These are phyloP conservation scores for Acholoe squamosa DNA, from an alignment of 2,888 invertebrate species.

Conservation along the genomic window DNA sequence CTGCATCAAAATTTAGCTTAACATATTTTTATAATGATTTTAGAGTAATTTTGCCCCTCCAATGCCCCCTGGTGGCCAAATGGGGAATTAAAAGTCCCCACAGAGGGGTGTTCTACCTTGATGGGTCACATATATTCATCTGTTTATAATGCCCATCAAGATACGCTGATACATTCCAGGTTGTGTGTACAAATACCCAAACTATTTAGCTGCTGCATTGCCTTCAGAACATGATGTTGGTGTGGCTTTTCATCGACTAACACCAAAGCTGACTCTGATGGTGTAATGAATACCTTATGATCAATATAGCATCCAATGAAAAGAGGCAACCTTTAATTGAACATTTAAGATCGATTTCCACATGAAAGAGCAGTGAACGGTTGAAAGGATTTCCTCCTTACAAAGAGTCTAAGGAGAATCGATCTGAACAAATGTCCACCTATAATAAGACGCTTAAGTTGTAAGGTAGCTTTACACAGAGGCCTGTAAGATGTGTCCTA, in stretches of 20 bases:
- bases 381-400: not conserved
- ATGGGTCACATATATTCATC: too few species aligned
- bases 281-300: not conserved
- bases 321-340: not conserved
- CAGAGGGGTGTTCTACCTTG: too few species aligned
- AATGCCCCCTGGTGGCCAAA: too few species aligned
- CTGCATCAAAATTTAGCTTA: too few species aligned
- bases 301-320: not conserved
- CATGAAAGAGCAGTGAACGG: not conserved
- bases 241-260: not conserved
- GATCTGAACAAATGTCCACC: not conserved
- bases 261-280: not conserved
- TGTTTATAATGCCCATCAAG: too few species aligned
- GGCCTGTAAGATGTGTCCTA: too few species aligned
- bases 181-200: too few species aligned
- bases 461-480: not conserved
- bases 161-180: too few species aligned
- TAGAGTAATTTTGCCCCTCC: too few species aligned
- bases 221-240: not conserved
- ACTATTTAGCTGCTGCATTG: too few species aligned
- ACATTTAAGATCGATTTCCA: slow-evolving; percentile 21
- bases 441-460: not conserved
- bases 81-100: too few species aligned
- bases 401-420: not conserved
- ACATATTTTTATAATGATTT: too few species aligned